Base-by-base conservation (phyloP, 2,888 invertebrate genomes). In the Amphimallon solstitiale region DNA sequence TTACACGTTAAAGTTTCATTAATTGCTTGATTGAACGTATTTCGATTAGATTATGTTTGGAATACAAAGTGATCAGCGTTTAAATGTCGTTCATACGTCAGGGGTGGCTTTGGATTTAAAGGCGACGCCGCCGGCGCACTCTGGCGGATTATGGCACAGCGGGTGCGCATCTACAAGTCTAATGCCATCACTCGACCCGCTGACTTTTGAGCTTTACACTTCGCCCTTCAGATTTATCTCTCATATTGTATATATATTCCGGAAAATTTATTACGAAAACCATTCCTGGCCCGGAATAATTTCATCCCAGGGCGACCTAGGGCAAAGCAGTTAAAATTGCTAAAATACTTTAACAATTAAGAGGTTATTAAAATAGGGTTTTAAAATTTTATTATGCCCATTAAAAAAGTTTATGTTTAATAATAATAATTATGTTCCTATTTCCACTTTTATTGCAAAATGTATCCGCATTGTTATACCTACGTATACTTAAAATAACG, bases 141-240 rank as follows among this genome's bases (percentile, higher is more conserved):
- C 74, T 45, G 68, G 65, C 71, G 79, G 79, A 78, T 79, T 79
- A 79, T 72, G 68, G 59, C 78, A 56, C 80, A 67, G 74, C 77
- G 72, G 78, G 79, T 67, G 77, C 76, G 73, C 82, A 83, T 83
- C 83, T 83, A 80, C 82, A 83, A 83, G 83, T 83, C 83, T 82
- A 83, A 83, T 83, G 78, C 77, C 77, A 77, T 79, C 79, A 77
- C 77, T 78, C 78, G 79, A 78, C 79, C 78, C 74, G 72, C 63
- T 70, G 76, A 75, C 76, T 77, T 77, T 37, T 46, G 64, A 71
- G 73, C 70, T 70, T 62, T 61, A 64, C 65, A 65, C 68, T 56
- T 62, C 66, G 63, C 66, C 69, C 71, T 69, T 63, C 65, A 64
- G 65, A 60, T 65, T 67, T 67, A 65, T 69, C 71, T 68, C 66